Evolutionary conservation across 37 sponge, comb jelly and placozoan genomes (phyloP).

Genomic region (Petrosia ficiformis): DNA sequence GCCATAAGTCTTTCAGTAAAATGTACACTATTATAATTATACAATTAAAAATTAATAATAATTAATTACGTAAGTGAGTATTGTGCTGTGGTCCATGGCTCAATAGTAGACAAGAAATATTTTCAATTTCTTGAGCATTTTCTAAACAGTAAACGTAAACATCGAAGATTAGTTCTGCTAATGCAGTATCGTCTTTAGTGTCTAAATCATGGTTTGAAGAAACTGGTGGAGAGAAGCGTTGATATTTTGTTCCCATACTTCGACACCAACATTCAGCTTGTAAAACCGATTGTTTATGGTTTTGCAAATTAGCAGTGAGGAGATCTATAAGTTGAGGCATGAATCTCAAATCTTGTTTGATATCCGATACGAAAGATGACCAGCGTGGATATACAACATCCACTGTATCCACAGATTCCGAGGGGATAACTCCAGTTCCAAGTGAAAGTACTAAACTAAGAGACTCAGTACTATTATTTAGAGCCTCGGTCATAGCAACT

Average conservation of each 20-base stretch:
- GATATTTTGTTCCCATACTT: background rate
- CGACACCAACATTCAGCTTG: background rate
- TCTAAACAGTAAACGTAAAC: background rate
- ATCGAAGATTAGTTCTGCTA: background rate
- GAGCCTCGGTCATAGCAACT: conserved; percentile 13
- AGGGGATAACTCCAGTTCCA: conserved; percentile 14
- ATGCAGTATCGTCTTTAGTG: background rate
- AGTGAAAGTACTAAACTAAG: conserved; percentile 17
- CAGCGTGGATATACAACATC: background rate
- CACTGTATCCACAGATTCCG: background rate
- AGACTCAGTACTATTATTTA: background rate
- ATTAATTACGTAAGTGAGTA: no score
- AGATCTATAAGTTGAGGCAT: background rate
- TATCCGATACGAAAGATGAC: background rate
- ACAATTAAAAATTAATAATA: no score
- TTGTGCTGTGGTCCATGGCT: background rate
- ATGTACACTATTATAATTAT: no score
- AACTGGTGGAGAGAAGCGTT: background rate
- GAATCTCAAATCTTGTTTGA: background rate
- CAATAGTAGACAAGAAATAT: background rate
- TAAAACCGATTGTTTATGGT: background rate
- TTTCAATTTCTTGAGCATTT: background rate
- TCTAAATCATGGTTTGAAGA: background rate
- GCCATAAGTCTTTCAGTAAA: no score
- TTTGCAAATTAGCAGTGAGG: background rate